phyloP scores from a whole-genome alignment of 2,888 invertebrate genomes.

The Empis livida region DNA sequence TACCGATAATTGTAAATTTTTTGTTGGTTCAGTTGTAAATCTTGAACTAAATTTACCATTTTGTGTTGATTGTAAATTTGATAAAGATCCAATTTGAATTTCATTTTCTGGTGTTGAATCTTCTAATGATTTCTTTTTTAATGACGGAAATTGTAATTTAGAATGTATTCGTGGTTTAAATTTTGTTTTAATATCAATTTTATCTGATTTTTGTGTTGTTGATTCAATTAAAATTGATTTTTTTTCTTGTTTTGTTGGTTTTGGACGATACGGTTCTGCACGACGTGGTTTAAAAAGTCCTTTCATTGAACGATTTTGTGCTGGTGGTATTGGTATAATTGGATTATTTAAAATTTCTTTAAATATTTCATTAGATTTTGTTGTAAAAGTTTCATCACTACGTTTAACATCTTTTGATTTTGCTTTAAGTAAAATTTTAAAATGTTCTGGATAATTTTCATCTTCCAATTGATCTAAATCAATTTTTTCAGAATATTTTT shows the following conservation, averaged over 20 bases:
- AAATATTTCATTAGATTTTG: not conserved
- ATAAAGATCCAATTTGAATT: constrained; percentile 10
- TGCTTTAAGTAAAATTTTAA: constrained; percentile 44
- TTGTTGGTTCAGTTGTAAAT: constrained; percentile 7
- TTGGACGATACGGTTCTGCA: not conserved
- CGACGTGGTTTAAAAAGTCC: not conserved
- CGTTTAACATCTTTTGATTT: constrained; percentile 37
- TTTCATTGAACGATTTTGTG: not conserved
- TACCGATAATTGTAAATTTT: too few relatives aligned
- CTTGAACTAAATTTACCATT: constrained; percentile 10
- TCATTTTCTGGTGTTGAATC: constrained; percentile 8
- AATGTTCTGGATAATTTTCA: constrained; percentile 52
- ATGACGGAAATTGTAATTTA: constrained; percentile 12
- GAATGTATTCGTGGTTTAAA: constrained; percentile 12
- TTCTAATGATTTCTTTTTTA: constrained; percentile 1
- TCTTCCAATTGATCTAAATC: constrained; percentile 43
- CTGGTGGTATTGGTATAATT: not conserved
- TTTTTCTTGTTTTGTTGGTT: not conserved
- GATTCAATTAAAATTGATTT: not conserved
- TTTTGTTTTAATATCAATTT: constrained; percentile 4
- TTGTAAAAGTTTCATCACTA: not conserved
- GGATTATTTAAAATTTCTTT: not conserved
- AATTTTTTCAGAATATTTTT: constrained; percentile 6
- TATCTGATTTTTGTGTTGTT: constrained; percentile 8
- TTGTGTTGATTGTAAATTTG: constrained; percentile 10